Conservation (phyloP, 2,113 vertebrate genomes). For the Electrona antarctica region DNA sequence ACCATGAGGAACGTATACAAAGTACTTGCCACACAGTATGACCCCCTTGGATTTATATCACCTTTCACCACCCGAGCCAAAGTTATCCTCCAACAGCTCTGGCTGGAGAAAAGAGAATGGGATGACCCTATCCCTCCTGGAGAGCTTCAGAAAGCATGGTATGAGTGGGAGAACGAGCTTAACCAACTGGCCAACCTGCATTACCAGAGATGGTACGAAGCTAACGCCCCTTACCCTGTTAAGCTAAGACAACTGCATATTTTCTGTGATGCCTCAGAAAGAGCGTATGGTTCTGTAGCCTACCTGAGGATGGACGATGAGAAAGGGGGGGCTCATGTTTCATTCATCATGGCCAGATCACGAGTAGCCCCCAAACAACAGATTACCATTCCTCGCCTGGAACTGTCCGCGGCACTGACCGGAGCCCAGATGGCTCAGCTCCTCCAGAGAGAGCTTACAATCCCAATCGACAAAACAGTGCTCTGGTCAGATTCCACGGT, state of each 20-base stretch:
- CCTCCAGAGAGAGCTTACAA: neutral
- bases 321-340: neutral
- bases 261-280: neutral
- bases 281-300: neutral
- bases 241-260: neutral
- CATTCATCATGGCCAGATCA: neutral
- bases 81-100: no score
- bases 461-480: neutral
- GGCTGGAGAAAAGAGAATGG: no score
- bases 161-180: no score
- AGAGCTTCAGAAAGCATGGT: no score
- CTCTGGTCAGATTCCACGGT: neutral
- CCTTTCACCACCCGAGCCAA: no score
- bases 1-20: no score
- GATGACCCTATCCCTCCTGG: no score
- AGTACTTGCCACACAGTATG: no score
- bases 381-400: neutral
- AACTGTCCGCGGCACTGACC: neutral
- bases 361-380: neutral
- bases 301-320: neutral
- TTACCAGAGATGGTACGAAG: neutral
- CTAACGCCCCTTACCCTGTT: neutral
- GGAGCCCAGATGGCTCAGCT: neutral
- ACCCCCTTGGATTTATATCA: no score
- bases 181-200: neutral